Base-by-base conservation (phyloP, 2,888 invertebrate genomes). In the Lasioglossum marginatum region DNA sequence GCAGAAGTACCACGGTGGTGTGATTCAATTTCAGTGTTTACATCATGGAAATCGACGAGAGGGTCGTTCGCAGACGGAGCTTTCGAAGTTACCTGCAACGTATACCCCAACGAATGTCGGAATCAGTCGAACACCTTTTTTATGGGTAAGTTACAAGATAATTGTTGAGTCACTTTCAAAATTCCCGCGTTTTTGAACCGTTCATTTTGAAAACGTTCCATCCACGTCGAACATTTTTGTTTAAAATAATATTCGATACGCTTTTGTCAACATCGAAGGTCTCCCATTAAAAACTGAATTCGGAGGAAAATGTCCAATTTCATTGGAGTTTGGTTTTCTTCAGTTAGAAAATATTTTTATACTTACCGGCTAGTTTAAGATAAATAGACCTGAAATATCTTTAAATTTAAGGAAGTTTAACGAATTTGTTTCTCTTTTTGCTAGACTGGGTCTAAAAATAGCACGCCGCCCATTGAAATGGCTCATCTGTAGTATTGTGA, bases 401-500 rank as follows among this genome's bases (percentile, higher is more conserved):
- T 23, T 19, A 48, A 19, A 6, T 48, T 19, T 19, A 48, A 48
- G 23, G 16, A 12, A 60, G 60, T 60, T 60, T 57, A n/a, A n/a
- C 16, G 1, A 16, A 14, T 0, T 43, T 43, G 14, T 37, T 34
- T 45, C 37, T 31, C 2, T 73, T 43, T 72, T 82, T 60, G 0
- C 8, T 48, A 96, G 96, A 81, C 96, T 97, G 89, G 97, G 97
- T 75, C 95, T 96, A 23, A 92, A 95, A 82, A 96, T 97, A 77
- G 97, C 97, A 34, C 95, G 92, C 76, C 94, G 96, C 91, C 97
- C 97, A 79, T 96, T 96, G 95, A 96, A 95, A 92, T 97, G 97
- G 90, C 96, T 97, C 48, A 88, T 95, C 31, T 91, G 96, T 86
- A 96, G 96, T 92, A 95, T 97, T 93, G 85, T 95, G 19, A 95